Conservation (phyloP, 2,113 vertebrate species). For the Poecile atricapillus region DNA sequence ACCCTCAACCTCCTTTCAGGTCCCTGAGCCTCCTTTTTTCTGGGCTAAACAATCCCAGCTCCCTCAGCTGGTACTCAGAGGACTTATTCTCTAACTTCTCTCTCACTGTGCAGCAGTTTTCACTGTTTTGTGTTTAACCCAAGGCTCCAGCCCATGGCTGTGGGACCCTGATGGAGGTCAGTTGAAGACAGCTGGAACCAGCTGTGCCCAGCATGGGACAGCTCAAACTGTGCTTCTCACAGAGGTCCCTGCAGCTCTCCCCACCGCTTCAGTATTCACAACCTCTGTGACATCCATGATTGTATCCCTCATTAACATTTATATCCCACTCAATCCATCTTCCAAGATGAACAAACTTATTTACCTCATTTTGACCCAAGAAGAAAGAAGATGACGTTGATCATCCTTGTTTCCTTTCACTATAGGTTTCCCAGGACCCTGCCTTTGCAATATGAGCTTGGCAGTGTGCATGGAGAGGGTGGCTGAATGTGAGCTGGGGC, state of each 20-base stretch:
- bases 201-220: fast-evolving
- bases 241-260: not conserved
- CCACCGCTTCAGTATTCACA: too few species aligned
- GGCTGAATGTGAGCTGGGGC: fast-evolving
- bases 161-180: fast-evolving
- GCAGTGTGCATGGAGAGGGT: not conserved
- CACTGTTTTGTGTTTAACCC: fast-evolving
- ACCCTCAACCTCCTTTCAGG: not conserved
- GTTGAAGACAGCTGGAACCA: fast-evolving
- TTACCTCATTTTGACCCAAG: not conserved
- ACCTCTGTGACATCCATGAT: fast-evolving
- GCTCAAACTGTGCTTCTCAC: not conserved
- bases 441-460: not conserved
- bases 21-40: not conserved
- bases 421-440: not conserved
- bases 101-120: not conserved
- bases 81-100: not conserved
- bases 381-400: not conserved
- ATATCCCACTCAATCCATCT: not conserved
- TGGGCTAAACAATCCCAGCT: not conserved
- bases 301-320: not conserved
- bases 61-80: not conserved
- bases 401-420: not conserved
- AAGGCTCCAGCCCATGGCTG: not conserved
- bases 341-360: not conserved